Base-by-base conservation (phyloP, 53 echinoderm and acorn worm genomes). In the Echinometra lucunter region DNA sequence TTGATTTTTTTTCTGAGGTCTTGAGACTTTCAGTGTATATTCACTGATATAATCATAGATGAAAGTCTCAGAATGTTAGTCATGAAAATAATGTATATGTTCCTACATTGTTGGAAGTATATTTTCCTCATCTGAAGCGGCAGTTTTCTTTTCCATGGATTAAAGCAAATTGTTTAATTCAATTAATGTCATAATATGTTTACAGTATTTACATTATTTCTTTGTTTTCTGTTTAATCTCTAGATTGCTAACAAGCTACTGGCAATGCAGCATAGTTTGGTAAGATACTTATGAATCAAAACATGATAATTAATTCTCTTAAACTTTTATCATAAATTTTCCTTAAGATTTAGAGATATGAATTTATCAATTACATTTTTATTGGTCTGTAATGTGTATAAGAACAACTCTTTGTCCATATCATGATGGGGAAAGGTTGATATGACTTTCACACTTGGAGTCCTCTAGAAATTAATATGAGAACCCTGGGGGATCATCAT, bases 251-350 rank as follows among this genome's bases (percentile, higher is more conserved):
- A 97, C 70, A 98, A 98, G 44, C 75, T 98, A 6, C 94, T 97
- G 82, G 98, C 98, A 15, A 98, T 98, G 98, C 98, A 98, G 89
- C 97, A 97, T 60, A 98, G 98, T 87, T 47, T 98, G 97, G 98
- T 98, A 94, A 97, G 98, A n/a, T n/a, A n/a, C n/a, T n/a, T n/a
- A n/a, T n/a, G n/a, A 74, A 78, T 19, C 38, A 4, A 63, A 19
- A 58, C n/a, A n/a, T n/a, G n/a, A n/a, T n/a, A n/a, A n/a, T 13
- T 12, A 58, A 8, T 58, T 15, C 7, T 58, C 58, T 8, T 2
- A 58, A 58, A 18, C 4, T 47, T 47, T 6, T 47, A 6, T 47
- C 9, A 47, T 47, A 47, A 47, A 6, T 47, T 47, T 9, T 47
- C 9, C 49, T 47, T 47, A 47, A 47, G 49, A 47, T 47, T n/a